A percentile compares a stretch with the other conserved stretches of the same genome.
Conservation (phyloP, 2,888 invertebrate genomes). For the Scaptomyza reducta region DNA sequence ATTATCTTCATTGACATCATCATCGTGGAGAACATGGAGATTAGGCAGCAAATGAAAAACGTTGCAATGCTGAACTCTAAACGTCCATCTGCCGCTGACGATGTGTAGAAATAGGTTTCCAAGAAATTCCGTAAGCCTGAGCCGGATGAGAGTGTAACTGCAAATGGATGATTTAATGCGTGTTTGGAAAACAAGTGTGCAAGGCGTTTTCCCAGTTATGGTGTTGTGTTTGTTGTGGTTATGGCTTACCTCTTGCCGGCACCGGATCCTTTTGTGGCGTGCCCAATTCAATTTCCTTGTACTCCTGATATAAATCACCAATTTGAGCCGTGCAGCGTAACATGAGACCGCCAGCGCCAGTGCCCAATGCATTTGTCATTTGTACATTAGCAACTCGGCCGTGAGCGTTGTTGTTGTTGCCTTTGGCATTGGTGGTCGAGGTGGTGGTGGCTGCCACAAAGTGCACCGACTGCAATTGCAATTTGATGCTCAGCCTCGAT, state of each 20-base stretch:
- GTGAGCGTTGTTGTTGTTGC: conserved; percentile 46
- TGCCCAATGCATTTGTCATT: conserved; percentile 59
- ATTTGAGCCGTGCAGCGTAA: conserved; percentile 90
- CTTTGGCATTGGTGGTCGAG: conserved; percentile 32
- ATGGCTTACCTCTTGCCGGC: conserved; percentile 89
- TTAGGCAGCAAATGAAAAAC: conserved; percentile 35
- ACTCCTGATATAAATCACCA: conserved; percentile 88
- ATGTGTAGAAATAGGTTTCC: conserved; percentile 79
- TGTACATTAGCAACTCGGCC: conserved; percentile 57
- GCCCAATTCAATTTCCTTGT: conserved; percentile 89
- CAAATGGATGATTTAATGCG: conserved; percentile 49
- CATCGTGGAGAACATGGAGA: conserved; percentile 41
- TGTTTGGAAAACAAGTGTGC: conserved; percentile 36
- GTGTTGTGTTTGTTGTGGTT: conserved; percentile 26
- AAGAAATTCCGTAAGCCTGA: conserved; percentile 81
- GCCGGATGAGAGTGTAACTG: conserved; percentile 82
- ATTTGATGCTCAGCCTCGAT: conserved; percentile 82
- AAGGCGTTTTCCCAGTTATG: conserved; percentile 20
- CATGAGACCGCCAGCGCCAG: conserved; percentile 85
- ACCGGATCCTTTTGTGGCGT: conserved; percentile 89
- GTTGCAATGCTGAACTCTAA: neutral
- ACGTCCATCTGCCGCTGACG: conserved; percentile 60
- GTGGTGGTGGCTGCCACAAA: conserved; percentile 72
- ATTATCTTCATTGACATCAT: neutral
- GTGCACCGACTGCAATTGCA: conserved; percentile 84